These are phyloP conservation scores for Reinhardtius hippoglossoides DNA, from an alignment of 2,113 vertebrate genomes.

Conservation along the genomic window DNA sequence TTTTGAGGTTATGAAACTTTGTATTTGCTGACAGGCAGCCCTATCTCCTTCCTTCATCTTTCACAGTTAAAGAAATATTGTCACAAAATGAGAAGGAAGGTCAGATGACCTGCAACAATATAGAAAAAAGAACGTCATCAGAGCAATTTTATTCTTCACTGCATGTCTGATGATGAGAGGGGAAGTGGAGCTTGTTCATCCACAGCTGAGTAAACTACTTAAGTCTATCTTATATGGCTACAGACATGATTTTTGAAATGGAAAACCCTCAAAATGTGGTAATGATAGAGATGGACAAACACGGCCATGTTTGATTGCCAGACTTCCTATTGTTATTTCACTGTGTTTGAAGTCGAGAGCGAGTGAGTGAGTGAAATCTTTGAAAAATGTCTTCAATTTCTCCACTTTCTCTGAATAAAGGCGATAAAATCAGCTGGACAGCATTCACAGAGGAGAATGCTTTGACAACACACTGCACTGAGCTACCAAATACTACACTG, in stretches of 20 bases:
- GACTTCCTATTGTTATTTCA: conserved; percentile 80
- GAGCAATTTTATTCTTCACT: conserved; percentile 43
- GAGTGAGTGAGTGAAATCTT: conserved; percentile 50
- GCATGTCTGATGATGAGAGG: conserved; percentile 60
- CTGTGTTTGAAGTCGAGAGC: conserved; percentile 73
- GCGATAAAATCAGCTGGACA: conserved; percentile 54
- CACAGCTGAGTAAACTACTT: conserved; percentile 83
- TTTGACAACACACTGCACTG: conserved; percentile 4
- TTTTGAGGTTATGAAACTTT: conserved; percentile 59
- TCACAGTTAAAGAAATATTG: conserved; percentile 70
- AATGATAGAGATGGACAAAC: conserved; percentile 78
- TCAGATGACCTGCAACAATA: conserved; percentile 68
- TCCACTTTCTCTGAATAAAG: conserved; percentile 57
- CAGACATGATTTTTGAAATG: conserved; percentile 68
- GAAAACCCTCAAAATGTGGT: conserved; percentile 74
- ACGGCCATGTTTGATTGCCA: conserved; percentile 66
- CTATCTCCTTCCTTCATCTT: conserved; percentile 74
- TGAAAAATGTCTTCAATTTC: conserved; percentile 66
- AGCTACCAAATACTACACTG: conserved; percentile 35
- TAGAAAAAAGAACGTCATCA: conserved; percentile 62
- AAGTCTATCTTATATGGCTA: conserved; percentile 73
- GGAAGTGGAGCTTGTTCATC: conserved; percentile 74
- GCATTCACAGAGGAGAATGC: conserved; percentile 37
- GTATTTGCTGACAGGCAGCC: conserved; percentile 57
- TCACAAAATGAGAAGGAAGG: conserved; percentile 71